A percentile compares a stretch with the other conserved stretches of the same genome.
These are phyloP conservation scores for Abramis brama DNA, from an alignment of 2,113 vertebrate species.

Conservation along the genomic window DNA sequence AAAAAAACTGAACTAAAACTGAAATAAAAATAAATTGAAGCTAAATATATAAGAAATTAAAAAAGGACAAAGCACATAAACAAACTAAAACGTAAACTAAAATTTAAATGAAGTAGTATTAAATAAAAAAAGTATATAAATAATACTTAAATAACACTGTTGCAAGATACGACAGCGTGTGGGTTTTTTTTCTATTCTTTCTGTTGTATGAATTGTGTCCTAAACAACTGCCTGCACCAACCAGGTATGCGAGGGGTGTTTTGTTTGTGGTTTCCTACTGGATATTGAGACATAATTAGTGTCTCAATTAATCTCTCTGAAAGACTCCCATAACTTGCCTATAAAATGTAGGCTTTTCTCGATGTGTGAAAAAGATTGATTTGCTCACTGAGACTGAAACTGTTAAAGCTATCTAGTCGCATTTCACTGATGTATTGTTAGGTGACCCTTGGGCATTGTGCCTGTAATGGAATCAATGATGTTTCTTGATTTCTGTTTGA, in stretches of 20 bases:
- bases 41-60: not conserved
- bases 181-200: not conserved
- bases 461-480: constrained; percentile 46
- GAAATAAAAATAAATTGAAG: not conserved
- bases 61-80: too few species aligned
- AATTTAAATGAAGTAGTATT: not conserved
- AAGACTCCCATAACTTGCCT: not conserved
- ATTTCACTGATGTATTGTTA: constrained; percentile 40
- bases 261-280: not conserved
- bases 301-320: not conserved
- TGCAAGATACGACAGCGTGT: not conserved
- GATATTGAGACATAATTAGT: not conserved
- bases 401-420: not conserved
- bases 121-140: not conserved
- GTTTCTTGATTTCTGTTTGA: constrained; percentile 61
- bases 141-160: not conserved
- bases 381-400: not conserved
- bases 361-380: not conserved
- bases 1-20: not conserved
- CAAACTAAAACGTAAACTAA: not conserved
- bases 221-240: not conserved
- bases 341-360: not conserved
- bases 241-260: not conserved
- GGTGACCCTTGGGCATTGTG: constrained; percentile 13
- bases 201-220: not conserved